Evolutionary conservation across 2,797 vertebrate species (phyloP).

Genomic region (Arremon brunneinucha): DNA sequence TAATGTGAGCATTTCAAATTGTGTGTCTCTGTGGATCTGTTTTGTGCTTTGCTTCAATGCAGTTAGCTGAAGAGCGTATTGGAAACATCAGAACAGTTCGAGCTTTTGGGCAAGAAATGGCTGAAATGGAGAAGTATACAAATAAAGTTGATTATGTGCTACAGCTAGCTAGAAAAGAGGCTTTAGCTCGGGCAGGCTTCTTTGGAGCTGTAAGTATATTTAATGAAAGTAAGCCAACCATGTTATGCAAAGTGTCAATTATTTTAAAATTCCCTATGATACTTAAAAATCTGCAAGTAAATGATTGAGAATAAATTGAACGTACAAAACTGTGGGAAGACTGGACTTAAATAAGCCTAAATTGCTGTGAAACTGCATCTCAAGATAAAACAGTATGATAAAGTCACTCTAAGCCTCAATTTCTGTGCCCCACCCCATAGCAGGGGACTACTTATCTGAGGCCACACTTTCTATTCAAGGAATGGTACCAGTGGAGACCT

Average conservation of each 20-base stretch:
- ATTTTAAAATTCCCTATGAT: not conserved
- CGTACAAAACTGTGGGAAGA: not conserved
- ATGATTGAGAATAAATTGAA: not conserved
- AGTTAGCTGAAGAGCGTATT: slow-evolving; percentile 96
- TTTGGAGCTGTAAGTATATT: slow-evolving; percentile 87
- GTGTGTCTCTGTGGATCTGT: not conserved
- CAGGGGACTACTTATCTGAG: not conserved
- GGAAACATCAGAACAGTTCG: slow-evolving; percentile 93
- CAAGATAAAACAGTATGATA: not conserved
- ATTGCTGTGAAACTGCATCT: not conserved
- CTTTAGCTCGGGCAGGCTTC: slow-evolving; percentile 86
- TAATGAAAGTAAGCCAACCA: not conserved
- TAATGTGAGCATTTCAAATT: not conserved
- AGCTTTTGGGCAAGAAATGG: slow-evolving; percentile 91
- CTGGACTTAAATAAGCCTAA: not conserved
- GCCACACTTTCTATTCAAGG: not conserved
- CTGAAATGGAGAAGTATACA: slow-evolving; percentile 83
- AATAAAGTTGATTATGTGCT: slow-evolving; percentile 82
- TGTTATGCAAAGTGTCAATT: not conserved
- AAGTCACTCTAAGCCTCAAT: not conserved
- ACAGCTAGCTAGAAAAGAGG: slow-evolving; percentile 86
- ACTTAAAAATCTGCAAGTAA: not conserved
- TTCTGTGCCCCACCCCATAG: not conserved
- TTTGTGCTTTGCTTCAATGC: not conserved
- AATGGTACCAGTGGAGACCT: not conserved